Evolutionary conservation across 2,113 vertebrate species (phyloP).

Genomic region (Chauna torquata): DNA sequence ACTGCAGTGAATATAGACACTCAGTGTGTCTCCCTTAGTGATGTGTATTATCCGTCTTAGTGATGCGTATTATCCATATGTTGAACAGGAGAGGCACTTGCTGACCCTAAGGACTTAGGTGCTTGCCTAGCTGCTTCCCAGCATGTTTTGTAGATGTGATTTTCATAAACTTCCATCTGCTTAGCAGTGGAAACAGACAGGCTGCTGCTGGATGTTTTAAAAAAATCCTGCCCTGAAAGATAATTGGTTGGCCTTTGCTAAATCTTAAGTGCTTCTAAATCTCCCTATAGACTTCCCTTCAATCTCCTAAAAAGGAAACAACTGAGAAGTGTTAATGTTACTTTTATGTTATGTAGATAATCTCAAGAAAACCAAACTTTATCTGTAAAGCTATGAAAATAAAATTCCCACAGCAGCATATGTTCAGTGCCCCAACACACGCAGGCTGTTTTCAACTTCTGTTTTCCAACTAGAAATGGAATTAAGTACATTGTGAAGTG

Average conservation of each 20-base stretch:
- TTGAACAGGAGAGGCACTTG: neutral
- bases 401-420: neutral
- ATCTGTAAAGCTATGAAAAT: neutral
- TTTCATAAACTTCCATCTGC: neutral
- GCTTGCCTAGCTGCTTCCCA: neutral
- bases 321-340: fast-evolving
- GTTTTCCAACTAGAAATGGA: neutral
- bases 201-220: neutral
- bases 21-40: fast-evolving
- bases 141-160: neutral
- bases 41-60: neutral
- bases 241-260: neutral
- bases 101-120: neutral
- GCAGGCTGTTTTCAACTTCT: neutral
- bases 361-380: neutral
- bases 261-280: neutral
- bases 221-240: neutral
- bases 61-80: fast-evolving
- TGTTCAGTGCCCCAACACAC: neutral
- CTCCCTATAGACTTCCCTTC: neutral
- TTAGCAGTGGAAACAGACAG: neutral
- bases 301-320: neutral
- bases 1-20: neutral
- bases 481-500: neutral
- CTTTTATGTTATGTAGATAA: neutral